Percentiles rank a stretch among this genome's conserved stretches.
These are phyloP conservation scores for Standfussiana lucernea DNA, from an alignment of 2,888 invertebrate species.

Conservation along the genomic window DNA sequence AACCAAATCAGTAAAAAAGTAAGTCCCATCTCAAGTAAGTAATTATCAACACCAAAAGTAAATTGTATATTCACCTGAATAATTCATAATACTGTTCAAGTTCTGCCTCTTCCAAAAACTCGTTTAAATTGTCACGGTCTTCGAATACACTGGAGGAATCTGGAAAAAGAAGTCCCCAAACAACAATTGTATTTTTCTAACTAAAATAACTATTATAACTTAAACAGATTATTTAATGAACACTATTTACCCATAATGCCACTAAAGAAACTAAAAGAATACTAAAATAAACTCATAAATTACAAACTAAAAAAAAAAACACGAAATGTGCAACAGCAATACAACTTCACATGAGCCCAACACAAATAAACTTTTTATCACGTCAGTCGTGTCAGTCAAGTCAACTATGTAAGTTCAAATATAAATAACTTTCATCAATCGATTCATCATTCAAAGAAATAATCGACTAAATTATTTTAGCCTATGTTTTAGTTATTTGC, in stretches of 20 bases:
- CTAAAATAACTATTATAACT: slow-evolving; percentile 40
- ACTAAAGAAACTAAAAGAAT: slow-evolving; percentile 29
- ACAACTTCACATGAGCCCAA: slow-evolving; percentile 11
- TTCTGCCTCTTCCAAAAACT: slow-evolving; percentile 98
- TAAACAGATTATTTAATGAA: slow-evolving; percentile 33
- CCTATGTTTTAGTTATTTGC: too few relatives aligned
- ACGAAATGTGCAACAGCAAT: slow-evolving; percentile 41
- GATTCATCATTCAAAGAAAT: not conserved
- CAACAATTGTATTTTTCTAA: slow-evolving; percentile 32
- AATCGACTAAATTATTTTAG: slow-evolving; percentile 23
- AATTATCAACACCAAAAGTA: slow-evolving; percentile 4
- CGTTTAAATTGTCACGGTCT: slow-evolving; percentile 87
- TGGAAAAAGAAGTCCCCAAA: slow-evolving; percentile 71
- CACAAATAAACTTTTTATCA: slow-evolving; percentile 38
- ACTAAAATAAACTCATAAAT: slow-evolving; percentile 28
- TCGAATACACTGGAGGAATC: slow-evolving; percentile 69
- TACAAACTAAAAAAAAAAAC: slow-evolving; percentile 48
- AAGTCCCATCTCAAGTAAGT: not conserved
- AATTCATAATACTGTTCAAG: slow-evolving; percentile 97
- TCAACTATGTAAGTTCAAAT: not conserved
- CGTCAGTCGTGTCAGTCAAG: slow-evolving; percentile 34
- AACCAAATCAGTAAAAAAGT: slow-evolving; percentile 2
- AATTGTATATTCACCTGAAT: slow-evolving; percentile 91
- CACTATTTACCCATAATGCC: slow-evolving; percentile 74
- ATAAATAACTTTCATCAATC: not conserved